Evolutionary conservation across 2,113 vertebrate species (phyloP).

Genomic region (Mastomys coucha): DNA sequence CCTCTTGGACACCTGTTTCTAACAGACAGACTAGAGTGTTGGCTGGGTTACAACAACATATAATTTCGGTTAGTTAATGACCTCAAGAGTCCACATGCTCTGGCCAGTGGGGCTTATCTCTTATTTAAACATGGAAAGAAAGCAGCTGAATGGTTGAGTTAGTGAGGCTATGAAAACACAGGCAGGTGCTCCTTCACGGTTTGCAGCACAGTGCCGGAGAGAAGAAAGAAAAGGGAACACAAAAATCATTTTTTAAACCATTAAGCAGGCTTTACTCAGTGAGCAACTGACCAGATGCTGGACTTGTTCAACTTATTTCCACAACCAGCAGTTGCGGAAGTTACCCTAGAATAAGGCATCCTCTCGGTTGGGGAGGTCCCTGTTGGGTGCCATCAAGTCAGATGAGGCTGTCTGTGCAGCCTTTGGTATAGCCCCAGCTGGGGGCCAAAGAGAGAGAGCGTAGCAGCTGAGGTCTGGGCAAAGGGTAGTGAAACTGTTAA

Average conservation of each 20-base stretch:
- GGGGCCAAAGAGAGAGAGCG: not conserved
- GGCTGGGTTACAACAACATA: not conserved
- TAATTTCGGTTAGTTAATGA: constrained; percentile 42
- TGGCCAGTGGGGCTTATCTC: not conserved
- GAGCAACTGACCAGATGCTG: not conserved
- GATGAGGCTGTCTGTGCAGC: accelerated
- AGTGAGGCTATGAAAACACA: not conserved
- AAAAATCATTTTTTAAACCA: constrained; percentile 3
- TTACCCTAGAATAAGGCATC: not conserved
- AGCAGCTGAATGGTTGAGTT: not conserved
- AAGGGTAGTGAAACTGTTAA: not conserved
- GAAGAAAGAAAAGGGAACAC: constrained; percentile 12
- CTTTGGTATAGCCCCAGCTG: not conserved
- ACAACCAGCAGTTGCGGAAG: not conserved
- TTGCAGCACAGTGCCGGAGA: not conserved
- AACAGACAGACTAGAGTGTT: not conserved
- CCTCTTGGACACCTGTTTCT: constrained; percentile 69
- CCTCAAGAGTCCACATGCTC: not conserved
- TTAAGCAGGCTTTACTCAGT: not conserved
- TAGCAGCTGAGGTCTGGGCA: not conserved
- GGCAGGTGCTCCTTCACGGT: constrained; percentile 48
- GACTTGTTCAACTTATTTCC: not conserved
- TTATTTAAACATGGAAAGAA: constrained; percentile 45
- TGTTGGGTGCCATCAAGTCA: not conserved
- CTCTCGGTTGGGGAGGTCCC: not conserved